Evolutionary conservation across 2,113 vertebrate species (phyloP).

Genomic region (Mastomys coucha): DNA sequence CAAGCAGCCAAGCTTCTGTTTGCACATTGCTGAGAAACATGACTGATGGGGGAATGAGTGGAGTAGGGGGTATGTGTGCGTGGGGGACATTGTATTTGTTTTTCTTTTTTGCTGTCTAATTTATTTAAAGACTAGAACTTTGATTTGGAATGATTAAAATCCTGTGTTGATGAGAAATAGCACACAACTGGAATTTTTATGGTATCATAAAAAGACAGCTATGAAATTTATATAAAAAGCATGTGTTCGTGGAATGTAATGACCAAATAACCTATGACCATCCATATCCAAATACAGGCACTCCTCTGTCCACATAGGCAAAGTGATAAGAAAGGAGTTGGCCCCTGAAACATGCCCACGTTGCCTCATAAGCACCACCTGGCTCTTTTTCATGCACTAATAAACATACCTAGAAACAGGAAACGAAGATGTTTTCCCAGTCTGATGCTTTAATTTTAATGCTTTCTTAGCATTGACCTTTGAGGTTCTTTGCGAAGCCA

Average conservation of each 20-base stretch:
- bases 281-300: neutral
- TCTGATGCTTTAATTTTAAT: neutral
- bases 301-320: neutral
- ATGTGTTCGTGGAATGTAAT: neutral
- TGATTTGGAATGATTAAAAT: neutral
- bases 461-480: neutral
- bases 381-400: no score
- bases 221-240: neutral
- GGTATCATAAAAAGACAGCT: neutral
- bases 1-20: neutral
- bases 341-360: fast-evolving
- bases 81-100: neutral
- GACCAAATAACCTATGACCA: neutral
- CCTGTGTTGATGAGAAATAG: no score
- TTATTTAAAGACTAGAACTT: neutral
- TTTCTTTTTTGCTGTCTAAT: neutral
- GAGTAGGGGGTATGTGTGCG: no score
- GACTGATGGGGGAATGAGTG: no score
- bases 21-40: neutral
- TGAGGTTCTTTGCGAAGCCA: neutral
- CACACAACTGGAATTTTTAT: neutral
- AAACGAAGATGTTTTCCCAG: neutral
- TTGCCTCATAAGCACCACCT: fast-evolving
- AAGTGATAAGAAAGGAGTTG: neutral
- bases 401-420: neutral